Percentiles rank a stretch among this genome's conserved stretches.
Conservation (phyloP, 2,797 vertebrate genomes). For the Jordanella pulchra region DNA sequence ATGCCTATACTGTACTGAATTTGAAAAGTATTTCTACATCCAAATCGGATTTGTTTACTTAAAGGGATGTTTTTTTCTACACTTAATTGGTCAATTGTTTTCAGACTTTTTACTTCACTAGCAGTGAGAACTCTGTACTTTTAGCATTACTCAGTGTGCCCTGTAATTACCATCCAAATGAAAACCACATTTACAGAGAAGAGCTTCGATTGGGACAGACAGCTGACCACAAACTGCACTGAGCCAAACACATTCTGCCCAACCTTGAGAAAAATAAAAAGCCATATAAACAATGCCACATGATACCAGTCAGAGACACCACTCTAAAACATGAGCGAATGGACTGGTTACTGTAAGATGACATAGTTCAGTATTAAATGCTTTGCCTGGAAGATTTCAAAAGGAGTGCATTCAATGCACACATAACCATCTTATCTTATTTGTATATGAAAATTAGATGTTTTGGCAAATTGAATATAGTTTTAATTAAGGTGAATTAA, state of each 20-base stretch:
- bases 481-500: background rate
- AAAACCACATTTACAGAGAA: background rate
- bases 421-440: background rate
- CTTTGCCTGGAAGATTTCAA: background rate
- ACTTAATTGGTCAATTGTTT: background rate
- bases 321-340: background rate
- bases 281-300: background rate
- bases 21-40: background rate
- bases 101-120: background rate
- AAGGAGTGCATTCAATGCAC: background rate
- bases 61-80: background rate
- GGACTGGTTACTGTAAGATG: background rate
- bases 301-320: background rate
- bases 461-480: background rate
- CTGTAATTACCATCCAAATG: background rate
- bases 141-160: background rate
- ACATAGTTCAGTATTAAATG: background rate
- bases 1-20: conserved; percentile 8
- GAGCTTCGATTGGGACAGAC: background rate
- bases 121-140: background rate
- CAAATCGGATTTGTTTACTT: conserved; percentile 5
- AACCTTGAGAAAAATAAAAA: background rate
- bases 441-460: background rate
- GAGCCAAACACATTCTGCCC: background rate
- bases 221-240: background rate